These are phyloP conservation scores for Mesochorus sp. DNA, from an alignment of 2,888 invertebrate genomes.

Conservation along the genomic window DNA sequence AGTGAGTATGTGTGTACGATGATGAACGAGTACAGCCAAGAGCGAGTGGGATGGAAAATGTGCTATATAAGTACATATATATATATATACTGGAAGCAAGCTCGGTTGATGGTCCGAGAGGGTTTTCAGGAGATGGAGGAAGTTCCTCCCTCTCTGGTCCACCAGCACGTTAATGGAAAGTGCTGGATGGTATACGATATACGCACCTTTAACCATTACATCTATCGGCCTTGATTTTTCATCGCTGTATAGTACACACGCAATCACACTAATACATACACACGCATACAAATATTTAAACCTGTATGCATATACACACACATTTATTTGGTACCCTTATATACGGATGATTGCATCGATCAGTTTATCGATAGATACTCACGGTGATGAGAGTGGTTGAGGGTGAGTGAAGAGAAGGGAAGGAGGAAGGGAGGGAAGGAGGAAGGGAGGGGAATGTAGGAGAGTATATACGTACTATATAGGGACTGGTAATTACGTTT, in stretches of 20 bases:
- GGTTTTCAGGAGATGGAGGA: conserved; percentile 24
- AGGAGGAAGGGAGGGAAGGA: not conserved
- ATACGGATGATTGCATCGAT: conserved; percentile 68
- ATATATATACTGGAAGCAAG: too few relatives aligned
- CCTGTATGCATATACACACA: not conserved
- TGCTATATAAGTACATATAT: not conserved
- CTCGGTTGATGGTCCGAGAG: too few relatives aligned
- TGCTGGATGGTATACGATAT: conserved; percentile 70
- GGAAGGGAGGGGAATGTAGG: conserved; percentile 14
- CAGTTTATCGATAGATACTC: conserved; percentile 76
- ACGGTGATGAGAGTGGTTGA: conserved; percentile 26
- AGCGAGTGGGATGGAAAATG: conserved; percentile 12
- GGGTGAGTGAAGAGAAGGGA: conserved; percentile 42
- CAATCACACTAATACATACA: not conserved
- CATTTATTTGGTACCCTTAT: conserved; percentile 34
- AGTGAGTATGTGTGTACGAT: too few relatives aligned
- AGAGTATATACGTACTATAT: conserved; percentile 69
- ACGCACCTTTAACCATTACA: conserved; percentile 53
- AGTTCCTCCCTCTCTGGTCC: conserved; percentile 9
- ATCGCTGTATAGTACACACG: not conserved
- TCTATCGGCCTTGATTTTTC: conserved; percentile 37
- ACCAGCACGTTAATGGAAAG: conserved; percentile 76
- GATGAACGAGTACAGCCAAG: not conserved
- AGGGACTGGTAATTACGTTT: conserved; percentile 79
- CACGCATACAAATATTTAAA: not conserved